Conservation (phyloP, 2,797 vertebrate genomes). For the Lepus oiostolus region DNA sequence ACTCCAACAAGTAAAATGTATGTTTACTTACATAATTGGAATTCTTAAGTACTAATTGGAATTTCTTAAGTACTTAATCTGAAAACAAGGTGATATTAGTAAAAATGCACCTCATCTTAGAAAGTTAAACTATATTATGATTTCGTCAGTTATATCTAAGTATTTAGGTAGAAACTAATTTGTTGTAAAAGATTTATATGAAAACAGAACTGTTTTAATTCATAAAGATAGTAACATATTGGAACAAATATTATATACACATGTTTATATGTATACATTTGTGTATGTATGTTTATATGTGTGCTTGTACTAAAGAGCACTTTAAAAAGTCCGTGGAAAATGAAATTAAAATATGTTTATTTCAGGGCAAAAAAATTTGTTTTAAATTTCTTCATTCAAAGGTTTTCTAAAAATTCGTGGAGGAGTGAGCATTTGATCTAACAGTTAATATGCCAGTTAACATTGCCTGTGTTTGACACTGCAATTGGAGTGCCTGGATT, state of each 20-base stretch:
- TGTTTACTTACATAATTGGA: slow-evolving; percentile 30
- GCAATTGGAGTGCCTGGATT: too few species aligned
- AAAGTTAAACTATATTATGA: slow-evolving; percentile 66
- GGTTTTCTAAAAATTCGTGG: too few species aligned
- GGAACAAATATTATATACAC: background rate
- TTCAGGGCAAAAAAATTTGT: too few species aligned
- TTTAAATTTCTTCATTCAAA: too few species aligned
- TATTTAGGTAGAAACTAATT: slow-evolving; percentile 41
- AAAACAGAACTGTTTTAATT: background rate
- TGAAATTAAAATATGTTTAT: too few species aligned
- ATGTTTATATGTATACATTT: accelerated
- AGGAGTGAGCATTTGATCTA: too few species aligned
- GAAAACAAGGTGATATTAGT: slow-evolving; percentile 30
- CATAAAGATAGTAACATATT: slow-evolving; percentile 31
- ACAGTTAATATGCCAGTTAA: background rate
- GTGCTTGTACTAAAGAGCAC: background rate
- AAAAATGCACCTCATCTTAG: slow-evolving; percentile 41
- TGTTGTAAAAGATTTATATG: background rate
- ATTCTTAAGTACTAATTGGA: background rate
- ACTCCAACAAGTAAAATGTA: slow-evolving; percentile 42
- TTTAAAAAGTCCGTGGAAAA: too few species aligned
- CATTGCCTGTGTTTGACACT: background rate
- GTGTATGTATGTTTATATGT: background rate
- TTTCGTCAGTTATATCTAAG: slow-evolving; percentile 38
- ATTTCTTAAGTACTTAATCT: background rate